phyloP scores from a whole-genome alignment of 2,797 vertebrate species.

The Vespertilio murinus region DNA sequence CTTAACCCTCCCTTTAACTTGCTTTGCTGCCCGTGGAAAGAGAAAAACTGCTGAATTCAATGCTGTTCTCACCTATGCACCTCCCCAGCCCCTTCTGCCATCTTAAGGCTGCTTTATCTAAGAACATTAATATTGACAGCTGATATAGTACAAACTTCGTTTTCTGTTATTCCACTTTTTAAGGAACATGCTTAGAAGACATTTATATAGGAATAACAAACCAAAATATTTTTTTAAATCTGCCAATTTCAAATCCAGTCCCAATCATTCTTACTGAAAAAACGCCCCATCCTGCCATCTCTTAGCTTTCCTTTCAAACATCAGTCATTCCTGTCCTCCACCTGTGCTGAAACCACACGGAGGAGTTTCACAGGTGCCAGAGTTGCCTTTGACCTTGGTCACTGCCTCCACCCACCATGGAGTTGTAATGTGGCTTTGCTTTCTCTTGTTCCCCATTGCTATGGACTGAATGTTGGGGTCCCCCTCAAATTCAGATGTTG shows the following conservation, averaged over 20 bases:
- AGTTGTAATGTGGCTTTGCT: not conserved
- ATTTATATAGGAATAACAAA: not conserved
- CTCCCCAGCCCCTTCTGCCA: not conserved
- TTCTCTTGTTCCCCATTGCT: not conserved
- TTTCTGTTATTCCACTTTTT: not conserved
- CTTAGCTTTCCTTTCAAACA: conserved; percentile 31
- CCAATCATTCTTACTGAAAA: not conserved
- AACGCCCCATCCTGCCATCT: not conserved
- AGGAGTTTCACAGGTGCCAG: not conserved
- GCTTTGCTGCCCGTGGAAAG: not conserved
- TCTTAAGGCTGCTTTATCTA: not conserved
- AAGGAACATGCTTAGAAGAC: not conserved
- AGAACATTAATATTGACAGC: not conserved
- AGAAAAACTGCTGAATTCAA: not conserved
- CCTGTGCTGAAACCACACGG: not conserved
- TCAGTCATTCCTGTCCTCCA: not conserved
- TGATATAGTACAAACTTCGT: not conserved
- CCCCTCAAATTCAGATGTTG: not conserved
- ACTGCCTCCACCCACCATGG: not conserved
- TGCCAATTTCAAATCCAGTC: conserved; percentile 4
- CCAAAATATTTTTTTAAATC: not conserved
- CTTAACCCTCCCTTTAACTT: not conserved
- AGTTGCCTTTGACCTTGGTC: not conserved
- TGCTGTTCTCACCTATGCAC: accelerated
- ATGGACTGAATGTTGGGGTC: not conserved